Conservation (phyloP, 2,797 vertebrate genomes). For the Peromyscus attwateri region DNA sequence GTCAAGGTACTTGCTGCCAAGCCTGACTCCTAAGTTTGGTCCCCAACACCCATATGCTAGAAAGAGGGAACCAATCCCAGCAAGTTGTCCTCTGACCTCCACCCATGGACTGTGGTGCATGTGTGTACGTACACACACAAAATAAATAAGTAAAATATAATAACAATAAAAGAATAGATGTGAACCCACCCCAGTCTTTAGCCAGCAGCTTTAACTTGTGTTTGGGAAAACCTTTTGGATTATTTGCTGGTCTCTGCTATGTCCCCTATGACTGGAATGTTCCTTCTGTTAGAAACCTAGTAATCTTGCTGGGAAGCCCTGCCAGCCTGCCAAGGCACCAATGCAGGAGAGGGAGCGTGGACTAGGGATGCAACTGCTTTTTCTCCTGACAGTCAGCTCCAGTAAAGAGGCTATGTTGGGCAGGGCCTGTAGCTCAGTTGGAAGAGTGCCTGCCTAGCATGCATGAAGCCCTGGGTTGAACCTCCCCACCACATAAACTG, state of each 20-base stretch:
- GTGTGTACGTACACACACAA: not conserved
- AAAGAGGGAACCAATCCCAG: not conserved
- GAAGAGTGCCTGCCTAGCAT: not conserved
- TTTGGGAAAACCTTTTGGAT: conserved; percentile 67
- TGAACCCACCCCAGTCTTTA: conserved; percentile 72
- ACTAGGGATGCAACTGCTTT: fast-evolving
- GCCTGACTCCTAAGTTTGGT: not conserved
- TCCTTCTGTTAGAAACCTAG: not conserved
- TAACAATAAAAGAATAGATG: not conserved
- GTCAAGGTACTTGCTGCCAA: not conserved
- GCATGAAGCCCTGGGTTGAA: not conserved
- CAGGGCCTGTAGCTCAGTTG: not conserved
- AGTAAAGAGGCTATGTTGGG: not conserved
- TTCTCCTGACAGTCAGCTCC: not conserved
- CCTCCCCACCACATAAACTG: not conserved
- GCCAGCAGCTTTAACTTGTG: conserved; percentile 77
- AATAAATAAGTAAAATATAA: not conserved
- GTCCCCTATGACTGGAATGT: conserved; percentile 56
- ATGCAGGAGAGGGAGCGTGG: conserved; percentile 35
- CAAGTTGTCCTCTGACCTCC: not conserved
- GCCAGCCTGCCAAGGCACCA: not conserved
- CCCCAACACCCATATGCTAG: not conserved
- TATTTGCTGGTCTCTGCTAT: conserved; percentile 74
- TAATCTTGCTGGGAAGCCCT: not conserved
- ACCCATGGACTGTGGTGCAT: not conserved